Percentiles rank a stretch among this genome's conserved stretches.
Conservation (phyloP, 2,113 vertebrate species). For the Thymallus thymallus region DNA sequence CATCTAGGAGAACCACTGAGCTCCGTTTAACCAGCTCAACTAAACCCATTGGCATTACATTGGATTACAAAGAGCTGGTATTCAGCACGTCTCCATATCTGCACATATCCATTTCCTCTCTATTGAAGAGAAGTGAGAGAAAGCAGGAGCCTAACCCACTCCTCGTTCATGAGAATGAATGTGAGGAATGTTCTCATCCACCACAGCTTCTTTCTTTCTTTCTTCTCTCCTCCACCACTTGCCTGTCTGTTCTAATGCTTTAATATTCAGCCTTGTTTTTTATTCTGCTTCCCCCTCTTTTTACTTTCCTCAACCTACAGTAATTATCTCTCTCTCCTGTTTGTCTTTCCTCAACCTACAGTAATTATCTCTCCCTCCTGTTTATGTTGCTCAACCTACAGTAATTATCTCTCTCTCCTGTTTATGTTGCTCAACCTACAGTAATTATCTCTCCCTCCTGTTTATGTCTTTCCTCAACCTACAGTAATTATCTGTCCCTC, state of each 20-base stretch:
- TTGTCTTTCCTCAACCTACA: background rate
- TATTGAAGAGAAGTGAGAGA: background rate
- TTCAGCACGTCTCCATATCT: conserved; percentile 8
- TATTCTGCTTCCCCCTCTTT: too few species aligned
- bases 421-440: background rate
- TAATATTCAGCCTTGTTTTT: background rate
- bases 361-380: background rate
- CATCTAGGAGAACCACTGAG: background rate
- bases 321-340: background rate
- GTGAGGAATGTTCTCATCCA: conserved; percentile 3
- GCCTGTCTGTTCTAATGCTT: background rate
- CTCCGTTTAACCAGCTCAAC: conserved; percentile 9
- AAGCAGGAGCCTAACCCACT: background rate
- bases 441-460: background rate
- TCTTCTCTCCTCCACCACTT: background rate
- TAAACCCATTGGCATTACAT: conserved; percentile 25
- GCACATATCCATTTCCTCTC: conserved; percentile 7
- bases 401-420: background rate
- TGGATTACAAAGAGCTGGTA: conserved; percentile 21
- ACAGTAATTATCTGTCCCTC: background rate
- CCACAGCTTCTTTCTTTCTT: background rate
- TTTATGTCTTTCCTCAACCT: background rate
- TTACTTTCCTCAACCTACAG: background rate
- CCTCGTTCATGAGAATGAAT: conserved; percentile 10
- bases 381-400: background rate